These are phyloP conservation scores for Catocala fraxini DNA, from an alignment of 2,888 invertebrate species.

Conservation along the genomic window DNA sequence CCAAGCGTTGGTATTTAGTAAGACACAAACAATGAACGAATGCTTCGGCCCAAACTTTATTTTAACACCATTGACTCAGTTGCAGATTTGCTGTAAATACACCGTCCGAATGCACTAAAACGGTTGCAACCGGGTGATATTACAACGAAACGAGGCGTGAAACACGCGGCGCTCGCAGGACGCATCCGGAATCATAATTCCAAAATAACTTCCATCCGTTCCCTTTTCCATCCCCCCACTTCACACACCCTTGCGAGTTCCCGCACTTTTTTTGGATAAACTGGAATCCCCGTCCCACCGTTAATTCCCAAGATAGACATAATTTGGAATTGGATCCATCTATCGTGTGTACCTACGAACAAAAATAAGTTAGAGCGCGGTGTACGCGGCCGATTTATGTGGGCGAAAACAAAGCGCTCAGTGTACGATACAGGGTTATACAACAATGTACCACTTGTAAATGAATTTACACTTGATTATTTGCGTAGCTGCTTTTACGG, in stretches of 20 bases:
- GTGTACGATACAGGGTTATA: constrained; percentile 57
- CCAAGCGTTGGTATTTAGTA: not conserved
- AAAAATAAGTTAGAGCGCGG: constrained; percentile 82
- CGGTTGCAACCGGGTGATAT: constrained; percentile 77
- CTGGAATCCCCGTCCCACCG: constrained; percentile 85
- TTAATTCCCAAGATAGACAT: constrained; percentile 88
- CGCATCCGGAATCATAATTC: constrained; percentile 88
- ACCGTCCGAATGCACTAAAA: constrained; percentile 68
- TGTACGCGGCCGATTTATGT: constrained; percentile 76
- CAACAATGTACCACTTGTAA: constrained; percentile 45
- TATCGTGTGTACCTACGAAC: constrained; percentile 84
- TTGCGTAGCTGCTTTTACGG: constrained; percentile 2
- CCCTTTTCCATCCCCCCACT: constrained; percentile 62
- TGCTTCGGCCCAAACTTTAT: constrained; percentile 26
- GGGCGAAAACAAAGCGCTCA: constrained; percentile 75
- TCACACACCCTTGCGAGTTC: constrained; percentile 52
- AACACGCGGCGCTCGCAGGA: constrained; percentile 80
- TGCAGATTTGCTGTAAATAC: constrained; percentile 51
- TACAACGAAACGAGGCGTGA: constrained; percentile 84
- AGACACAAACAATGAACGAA: not conserved
- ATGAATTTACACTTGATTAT: constrained; percentile 25
- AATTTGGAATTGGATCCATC: constrained; percentile 89
- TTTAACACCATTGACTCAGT: constrained; percentile 33
- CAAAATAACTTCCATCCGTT: constrained; percentile 84
- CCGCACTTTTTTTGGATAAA: constrained; percentile 84